phyloP scores from a whole-genome alignment of 2,797 vertebrate species.

The Argya squamiceps region DNA sequence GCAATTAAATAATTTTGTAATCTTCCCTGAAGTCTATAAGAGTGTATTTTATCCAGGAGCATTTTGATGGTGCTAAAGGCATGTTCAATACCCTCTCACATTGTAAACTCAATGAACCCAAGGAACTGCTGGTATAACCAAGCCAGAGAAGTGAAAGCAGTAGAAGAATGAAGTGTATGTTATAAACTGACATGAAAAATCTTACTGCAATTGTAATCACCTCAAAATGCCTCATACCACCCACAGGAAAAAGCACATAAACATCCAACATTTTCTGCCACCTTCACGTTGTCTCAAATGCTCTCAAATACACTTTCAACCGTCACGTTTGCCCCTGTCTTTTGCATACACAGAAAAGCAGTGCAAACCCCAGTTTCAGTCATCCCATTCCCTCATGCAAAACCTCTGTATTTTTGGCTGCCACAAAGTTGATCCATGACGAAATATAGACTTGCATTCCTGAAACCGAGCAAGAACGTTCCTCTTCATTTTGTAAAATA shows the following conservation, averaged over 20 bases:
- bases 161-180: background rate
- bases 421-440: background rate
- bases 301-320: background rate
- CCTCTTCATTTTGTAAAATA: background rate
- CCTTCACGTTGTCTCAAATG: background rate
- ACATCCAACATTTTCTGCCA: background rate
- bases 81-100: background rate
- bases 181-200: background rate
- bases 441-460: background rate
- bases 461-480: background rate
- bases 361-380: background rate
- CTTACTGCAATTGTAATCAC: background rate
- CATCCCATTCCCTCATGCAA: background rate
- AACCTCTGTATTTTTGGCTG: background rate
- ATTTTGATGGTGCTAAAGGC: background rate
- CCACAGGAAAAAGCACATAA: background rate
- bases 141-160: background rate
- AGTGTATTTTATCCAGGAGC: background rate
- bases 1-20: background rate
- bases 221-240: background rate
- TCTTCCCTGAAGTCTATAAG: background rate
- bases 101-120: background rate
- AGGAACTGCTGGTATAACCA: fast-evolving
- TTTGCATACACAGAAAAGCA: background rate
- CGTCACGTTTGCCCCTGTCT: background rate